Base-by-base conservation (phyloP, 2,113 vertebrate species). In the Oreochromis spilurus region DNA sequence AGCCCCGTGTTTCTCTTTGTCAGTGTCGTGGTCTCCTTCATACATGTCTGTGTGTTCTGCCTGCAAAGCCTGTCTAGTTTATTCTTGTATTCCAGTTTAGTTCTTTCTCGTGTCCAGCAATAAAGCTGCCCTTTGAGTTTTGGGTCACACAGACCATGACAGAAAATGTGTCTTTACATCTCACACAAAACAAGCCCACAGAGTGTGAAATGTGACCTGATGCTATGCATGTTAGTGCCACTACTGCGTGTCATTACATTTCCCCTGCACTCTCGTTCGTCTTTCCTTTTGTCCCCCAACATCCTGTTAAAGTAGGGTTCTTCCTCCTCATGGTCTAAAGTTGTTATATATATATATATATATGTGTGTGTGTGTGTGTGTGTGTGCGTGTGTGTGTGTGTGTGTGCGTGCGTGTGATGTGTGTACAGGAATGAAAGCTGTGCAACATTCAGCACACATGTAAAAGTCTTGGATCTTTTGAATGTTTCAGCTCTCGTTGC, bases 321-420 rank as follows among this genome's bases (percentile, higher is more conserved):
- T 4, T 58, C 55, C 55, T 58, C 55, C 24, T 26, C 24, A 2
- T 3, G 13, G 7, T 29, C 54, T 57, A 14, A 26, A 26, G 12
- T 21, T 54, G 52, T 54, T 54, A 0, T n/a, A 0, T 17, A 1
- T 17, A 16, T 50, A 16, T 3, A 7, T 21, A 21, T 21, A 21
- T 21, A 21, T 21, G 21, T 21, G 21, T 21, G 21, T 21, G 21
- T 21, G 21, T 21, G 21, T 21, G 21, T 4, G 48, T 4, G 48
- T 8, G 45, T 12, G 12, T 3, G 12, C 0, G 40, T 3, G 40
- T 2, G 6, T 3, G 13, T 2, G 43, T 1, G 43, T 1, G 45
- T 1, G 45, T 1, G 29, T 5, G 40, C 1, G 10, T 5, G 38
- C 2, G 29, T 29, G 29, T 29, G 38, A 12, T 1, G 48, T 5